Evolutionary conservation across 2,797 vertebrate genomes (phyloP).

Genomic region (Gobio occitaniae): DNA sequence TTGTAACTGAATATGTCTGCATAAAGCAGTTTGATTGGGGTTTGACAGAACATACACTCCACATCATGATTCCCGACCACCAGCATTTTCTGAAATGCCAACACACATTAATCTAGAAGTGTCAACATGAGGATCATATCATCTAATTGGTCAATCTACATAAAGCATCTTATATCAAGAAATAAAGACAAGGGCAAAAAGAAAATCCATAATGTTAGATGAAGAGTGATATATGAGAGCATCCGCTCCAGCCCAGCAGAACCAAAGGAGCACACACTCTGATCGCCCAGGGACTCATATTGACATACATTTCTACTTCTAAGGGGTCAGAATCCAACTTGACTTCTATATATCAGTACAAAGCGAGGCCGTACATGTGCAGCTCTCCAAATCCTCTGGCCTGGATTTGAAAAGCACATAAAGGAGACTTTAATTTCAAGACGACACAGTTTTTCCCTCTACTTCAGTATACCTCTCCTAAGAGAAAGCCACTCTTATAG

Average conservation of each 20-base stretch:
- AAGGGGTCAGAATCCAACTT: constrained; percentile 15
- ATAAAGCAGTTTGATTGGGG: neutral
- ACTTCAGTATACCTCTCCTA: constrained; percentile 3
- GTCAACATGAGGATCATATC: neutral
- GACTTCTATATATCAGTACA: constrained; percentile 20
- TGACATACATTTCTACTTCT: constrained; percentile 17
- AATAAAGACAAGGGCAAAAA: constrained; percentile 5
- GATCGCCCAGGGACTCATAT: neutral
- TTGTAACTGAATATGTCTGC: constrained; percentile 16
- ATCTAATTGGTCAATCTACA: neutral
- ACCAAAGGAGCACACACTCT: neutral
- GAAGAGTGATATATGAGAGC: neutral
- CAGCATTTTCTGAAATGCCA: neutral
- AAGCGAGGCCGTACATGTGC: constrained; percentile 12
- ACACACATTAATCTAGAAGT: constrained; percentile 1
- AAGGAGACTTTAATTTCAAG: constrained; percentile 54
- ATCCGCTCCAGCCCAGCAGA: neutral
- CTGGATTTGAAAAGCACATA: constrained; percentile 33
- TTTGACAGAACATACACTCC: constrained; percentile 7
- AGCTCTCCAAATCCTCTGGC: constrained; percentile 16
- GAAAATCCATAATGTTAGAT: neutral
- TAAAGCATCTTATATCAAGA: neutral
- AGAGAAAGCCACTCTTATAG: constrained; percentile 4
- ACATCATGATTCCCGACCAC: constrained; percentile 18
- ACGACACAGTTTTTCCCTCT: constrained; percentile 22